phyloP scores from a whole-genome alignment of 2,797 vertebrate genomes.

The Florisuga fusca region DNA sequence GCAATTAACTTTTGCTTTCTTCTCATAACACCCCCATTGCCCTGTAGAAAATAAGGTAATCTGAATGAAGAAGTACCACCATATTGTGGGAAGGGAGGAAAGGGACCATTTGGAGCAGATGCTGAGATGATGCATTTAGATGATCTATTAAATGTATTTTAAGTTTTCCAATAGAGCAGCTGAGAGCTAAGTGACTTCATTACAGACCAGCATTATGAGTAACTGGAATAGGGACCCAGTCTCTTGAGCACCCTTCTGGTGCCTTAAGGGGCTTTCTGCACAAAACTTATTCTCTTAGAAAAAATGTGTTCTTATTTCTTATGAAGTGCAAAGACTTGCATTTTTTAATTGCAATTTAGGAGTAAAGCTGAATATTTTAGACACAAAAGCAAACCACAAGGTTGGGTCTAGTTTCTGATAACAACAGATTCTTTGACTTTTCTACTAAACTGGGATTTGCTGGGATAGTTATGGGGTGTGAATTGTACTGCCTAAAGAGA shows the following conservation, averaged over 20 bases:
- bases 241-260: neutral
- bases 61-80: neutral
- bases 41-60: neutral
- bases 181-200: conserved; percentile 2
- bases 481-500: neutral
- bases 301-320: neutral
- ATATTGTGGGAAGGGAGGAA: neutral
- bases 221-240: neutral
- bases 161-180: conserved; percentile 4
- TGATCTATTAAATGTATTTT: conserved; percentile 7
- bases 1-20: neutral
- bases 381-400: neutral
- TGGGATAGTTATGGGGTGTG: neutral
- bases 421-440: neutral
- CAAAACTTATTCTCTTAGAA: neutral
- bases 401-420: neutral
- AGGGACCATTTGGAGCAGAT: neutral
- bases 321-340: neutral
- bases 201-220: neutral
- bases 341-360: neutral
- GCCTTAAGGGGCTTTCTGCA: neutral
- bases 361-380: neutral
- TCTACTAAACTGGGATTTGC: neutral
- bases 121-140: neutral
- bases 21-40: neutral